A percentile compares a stretch with the other conserved stretches of the same genome.
These are phyloP conservation scores for Cassiopea andromeda DNA, from an alignment of 30 jellyfish, hydroid and myxozoan species.

Conservation along the genomic window DNA sequence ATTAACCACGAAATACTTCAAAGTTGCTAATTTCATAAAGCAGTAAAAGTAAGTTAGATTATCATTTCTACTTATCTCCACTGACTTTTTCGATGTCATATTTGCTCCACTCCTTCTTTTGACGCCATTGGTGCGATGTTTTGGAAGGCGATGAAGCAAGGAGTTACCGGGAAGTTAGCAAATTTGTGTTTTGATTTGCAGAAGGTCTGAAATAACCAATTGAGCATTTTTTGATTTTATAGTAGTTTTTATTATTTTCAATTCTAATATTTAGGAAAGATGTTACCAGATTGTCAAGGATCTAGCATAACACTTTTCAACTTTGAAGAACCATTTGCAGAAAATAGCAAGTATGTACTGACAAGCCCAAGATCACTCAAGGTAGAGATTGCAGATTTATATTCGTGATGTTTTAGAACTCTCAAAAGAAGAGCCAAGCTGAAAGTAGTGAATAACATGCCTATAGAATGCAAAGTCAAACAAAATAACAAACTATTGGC, in stretches of 20 bases:
- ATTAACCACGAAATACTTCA: too few relatives aligned
- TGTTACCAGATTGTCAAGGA: slow-evolving; percentile 17
- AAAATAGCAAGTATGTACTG: slow-evolving; percentile 70
- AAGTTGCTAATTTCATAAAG: too few relatives aligned
- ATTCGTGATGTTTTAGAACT: background rate
- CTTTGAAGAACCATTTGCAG: slow-evolving; percentile 79
- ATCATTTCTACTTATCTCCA: too few relatives aligned
- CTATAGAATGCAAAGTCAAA: too few relatives aligned
- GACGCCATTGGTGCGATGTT: too few relatives aligned
- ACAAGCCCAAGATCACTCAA: slow-evolving; percentile 88
- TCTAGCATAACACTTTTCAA: slow-evolving; percentile 62
- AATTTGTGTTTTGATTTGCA: background rate
- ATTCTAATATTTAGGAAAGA: background rate
- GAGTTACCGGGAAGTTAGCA: background rate
- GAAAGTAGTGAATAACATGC: background rate
- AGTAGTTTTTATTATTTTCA: background rate
- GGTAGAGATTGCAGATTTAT: slow-evolving; percentile 21
- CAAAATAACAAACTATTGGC: background rate
- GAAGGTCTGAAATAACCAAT: too few relatives aligned
- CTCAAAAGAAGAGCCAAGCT: background rate
- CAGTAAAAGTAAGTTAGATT: too few relatives aligned
- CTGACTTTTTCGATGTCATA: too few relatives aligned
- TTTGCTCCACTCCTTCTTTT: too few relatives aligned
- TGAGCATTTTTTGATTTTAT: background rate
- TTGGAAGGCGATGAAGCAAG: too few relatives aligned